Conservation (phyloP, 2,113 vertebrate genomes). For the Geococcyx californianus region DNA sequence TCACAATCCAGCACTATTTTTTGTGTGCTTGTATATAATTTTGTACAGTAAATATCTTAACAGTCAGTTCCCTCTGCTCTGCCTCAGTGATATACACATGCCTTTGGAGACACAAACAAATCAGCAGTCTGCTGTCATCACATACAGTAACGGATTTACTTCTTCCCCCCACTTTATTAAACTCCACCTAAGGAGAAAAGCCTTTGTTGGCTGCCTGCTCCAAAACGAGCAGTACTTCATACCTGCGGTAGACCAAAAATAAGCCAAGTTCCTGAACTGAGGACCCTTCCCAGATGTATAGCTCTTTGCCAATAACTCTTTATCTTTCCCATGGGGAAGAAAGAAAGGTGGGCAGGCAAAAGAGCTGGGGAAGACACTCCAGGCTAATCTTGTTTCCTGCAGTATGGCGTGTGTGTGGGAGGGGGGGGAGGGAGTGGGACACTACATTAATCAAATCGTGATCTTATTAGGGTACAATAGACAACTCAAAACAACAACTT, state of each 20-base stretch:
- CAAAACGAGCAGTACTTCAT: not conserved
- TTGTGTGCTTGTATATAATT: not conserved
- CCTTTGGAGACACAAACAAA: not conserved
- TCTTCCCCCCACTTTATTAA: not conserved
- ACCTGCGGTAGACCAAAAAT: not conserved
- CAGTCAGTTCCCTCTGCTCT: not conserved
- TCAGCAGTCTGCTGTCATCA: not conserved
- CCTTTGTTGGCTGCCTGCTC: rapidly evolving
- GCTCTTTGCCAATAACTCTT: not conserved
- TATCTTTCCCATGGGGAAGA: not conserved
- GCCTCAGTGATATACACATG: not conserved
- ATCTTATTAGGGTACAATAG: not conserved
- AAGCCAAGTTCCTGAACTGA: not conserved
- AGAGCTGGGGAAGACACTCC: not conserved
- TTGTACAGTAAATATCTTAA: not conserved
- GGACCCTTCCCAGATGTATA: not conserved
- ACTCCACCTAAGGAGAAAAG: not conserved
- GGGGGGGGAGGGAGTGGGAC: not conserved
- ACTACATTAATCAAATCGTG: not conserved
- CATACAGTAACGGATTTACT: not conserved
- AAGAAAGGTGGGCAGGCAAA: not conserved
- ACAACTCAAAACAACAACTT: not conserved
- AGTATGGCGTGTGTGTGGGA: not conserved
- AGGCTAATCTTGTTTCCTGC: not conserved
- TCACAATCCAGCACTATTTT: not conserved